Percentiles rank a stretch among this genome's conserved stretches.
These are phyloP conservation scores for Popillia japonica DNA, from an alignment of 1,140 invertebrate species.

Conservation along the genomic window DNA sequence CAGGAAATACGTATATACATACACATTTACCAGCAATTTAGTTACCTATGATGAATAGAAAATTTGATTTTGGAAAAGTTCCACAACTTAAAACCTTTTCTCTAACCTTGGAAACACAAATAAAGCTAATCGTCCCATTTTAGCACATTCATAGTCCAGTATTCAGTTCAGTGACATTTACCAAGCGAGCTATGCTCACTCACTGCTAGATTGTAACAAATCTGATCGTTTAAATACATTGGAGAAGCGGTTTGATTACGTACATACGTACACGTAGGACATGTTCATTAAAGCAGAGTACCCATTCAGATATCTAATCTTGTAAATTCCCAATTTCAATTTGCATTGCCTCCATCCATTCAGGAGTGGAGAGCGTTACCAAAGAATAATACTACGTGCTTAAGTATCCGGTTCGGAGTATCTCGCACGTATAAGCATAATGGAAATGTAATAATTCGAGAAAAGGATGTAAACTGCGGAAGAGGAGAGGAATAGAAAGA, in stretches of 20 bases:
- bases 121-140: background rate
- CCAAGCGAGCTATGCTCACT: background rate
- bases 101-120: background rate
- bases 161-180: background rate
- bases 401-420: background rate
- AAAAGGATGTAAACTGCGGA: background rate
- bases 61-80: no score
- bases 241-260: constrained; percentile 1
- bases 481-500: background rate
- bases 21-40: no score
- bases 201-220: background rate
- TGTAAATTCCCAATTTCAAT: constrained; percentile 25
- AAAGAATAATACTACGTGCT: constrained; percentile 13
- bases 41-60: no score
- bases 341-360: background rate
- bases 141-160: background rate
- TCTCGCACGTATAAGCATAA: background rate
- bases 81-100: no score
- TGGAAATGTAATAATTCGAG: constrained; percentile 24
- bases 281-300: constrained; percentile 23
- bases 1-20: no score
- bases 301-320: constrained; percentile 8
- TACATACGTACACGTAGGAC: background rate
- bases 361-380: background rate
- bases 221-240: background rate